Evolutionary conservation across 1,140 invertebrate genomes (phyloP).

Genomic region (Halictus rubicundus): DNA sequence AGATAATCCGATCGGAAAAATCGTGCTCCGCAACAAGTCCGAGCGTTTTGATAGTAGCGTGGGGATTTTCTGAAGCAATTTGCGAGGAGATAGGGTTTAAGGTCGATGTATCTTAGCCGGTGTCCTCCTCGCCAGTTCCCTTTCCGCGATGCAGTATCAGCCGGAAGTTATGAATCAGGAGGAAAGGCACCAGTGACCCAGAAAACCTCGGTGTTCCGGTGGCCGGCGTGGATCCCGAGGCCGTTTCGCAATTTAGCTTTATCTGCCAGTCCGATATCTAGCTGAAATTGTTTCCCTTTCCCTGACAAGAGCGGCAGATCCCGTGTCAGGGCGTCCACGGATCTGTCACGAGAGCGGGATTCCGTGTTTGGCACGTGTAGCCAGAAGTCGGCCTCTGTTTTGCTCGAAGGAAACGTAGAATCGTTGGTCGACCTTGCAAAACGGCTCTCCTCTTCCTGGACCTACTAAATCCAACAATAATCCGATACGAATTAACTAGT

Average conservation of each 20-base stretch:
- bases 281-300: constrained; percentile 55
- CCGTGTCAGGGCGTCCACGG: not conserved
- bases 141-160: constrained; percentile 64
- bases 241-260: constrained; percentile 71
- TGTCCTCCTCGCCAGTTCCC: too few species aligned
- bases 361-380: not conserved
- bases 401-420: too few species aligned
- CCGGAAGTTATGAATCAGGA: constrained; percentile 73
- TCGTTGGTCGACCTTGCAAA: too few species aligned
- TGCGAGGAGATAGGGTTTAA: not conserved
- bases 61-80: not conserved
- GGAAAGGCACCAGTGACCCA: constrained; percentile 61
- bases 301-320: constrained; percentile 7
- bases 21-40: too few species aligned
- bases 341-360: constrained; percentile 18
- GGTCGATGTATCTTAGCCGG: not conserved
- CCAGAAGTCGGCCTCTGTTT: not conserved
- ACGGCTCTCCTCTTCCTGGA: too few species aligned
- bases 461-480: too few species aligned
- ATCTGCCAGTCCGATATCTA: constrained; percentile 64
- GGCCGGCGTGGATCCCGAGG: constrained; percentile 40
- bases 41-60: not conserved
- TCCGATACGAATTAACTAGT: too few species aligned
- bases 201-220: constrained; percentile 62
- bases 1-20: too few species aligned